Base-by-base conservation (phyloP, 2,113 vertebrate species). In the Damaliscus lunatus region DNA sequence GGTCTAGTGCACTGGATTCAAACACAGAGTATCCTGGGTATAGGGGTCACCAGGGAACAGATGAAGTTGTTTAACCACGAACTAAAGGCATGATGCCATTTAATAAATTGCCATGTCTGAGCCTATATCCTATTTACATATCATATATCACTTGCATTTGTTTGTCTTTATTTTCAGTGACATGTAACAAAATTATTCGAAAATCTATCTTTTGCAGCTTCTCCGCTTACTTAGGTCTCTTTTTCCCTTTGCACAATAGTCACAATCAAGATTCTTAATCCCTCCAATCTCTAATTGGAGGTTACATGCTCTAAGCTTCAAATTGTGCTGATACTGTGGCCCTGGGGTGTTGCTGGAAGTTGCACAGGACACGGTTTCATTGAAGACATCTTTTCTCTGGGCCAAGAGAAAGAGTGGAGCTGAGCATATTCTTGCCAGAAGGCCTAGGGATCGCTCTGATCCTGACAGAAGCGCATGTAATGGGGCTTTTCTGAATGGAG, bases 141-240 rank as follows among this genome's bases (percentile, higher is more conserved):
- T 92, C 91, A 48, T 97, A 48, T 96, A 21, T 97, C 96, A 95
- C 86, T 85, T 86, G 87, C 21, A 6, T 93, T 94, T 53, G 27
- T 95, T 97, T 98, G 96, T 92, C 96, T 92, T 85, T 83, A 15
- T 88, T 97, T 43, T 83, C 90, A 94, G 57, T 97, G 96, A 88
- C 5, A 0, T 84, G 64, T 83, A 93, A 83, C 96, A 40, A 71
- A 97, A 97, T 97, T 90, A 71, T 78, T 67, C 74, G 43, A 97
- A 93, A 94, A 3, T 96, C 92, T 96, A 4, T 93, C 98, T 93
- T 92, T 43, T 40, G 7, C 25, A 9, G 82, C 71, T 25, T 89
- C 59, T 83, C 87, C 84, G 85, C 43, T 78, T 93, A 71, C 3
- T 62, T 48, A 80, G 10, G 60, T 91, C 71, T 84, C 23, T 60